These are phyloP conservation scores for Sebastes ruberrimus DNA, from an alignment of 2,797 vertebrate species.

Conservation along the genomic window DNA sequence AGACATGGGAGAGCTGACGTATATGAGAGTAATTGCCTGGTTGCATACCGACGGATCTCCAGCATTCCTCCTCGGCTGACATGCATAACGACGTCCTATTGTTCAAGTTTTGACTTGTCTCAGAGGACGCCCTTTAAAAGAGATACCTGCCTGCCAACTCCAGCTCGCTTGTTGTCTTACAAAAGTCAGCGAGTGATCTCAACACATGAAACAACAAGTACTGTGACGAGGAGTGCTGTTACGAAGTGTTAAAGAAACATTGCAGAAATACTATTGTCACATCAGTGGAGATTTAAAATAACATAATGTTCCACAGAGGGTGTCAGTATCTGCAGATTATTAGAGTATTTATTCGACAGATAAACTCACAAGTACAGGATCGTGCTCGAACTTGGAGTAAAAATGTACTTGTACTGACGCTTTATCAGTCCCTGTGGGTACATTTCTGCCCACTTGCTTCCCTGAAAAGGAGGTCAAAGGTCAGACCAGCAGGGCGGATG, in stretches of 20 bases:
- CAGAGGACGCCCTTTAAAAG: constrained; percentile 60
- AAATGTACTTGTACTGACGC: not conserved
- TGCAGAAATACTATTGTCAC: not conserved
- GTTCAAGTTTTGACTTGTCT: constrained; percentile 79
- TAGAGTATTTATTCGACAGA: not conserved
- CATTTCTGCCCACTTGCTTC: not conserved
- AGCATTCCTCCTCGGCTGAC: constrained; percentile 77
- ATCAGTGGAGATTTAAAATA: not conserved
- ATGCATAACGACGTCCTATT: constrained; percentile 73
- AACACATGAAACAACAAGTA: constrained; percentile 67
- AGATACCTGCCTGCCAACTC: constrained; percentile 68
- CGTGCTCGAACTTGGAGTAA: not conserved
- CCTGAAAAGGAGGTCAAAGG: constrained; percentile 42
- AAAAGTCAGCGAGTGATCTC: constrained; percentile 50
- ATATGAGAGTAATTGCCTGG: constrained; percentile 72
- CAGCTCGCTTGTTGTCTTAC: constrained; percentile 42
- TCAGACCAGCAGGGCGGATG: constrained; percentile 11
- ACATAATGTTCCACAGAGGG: not conserved
- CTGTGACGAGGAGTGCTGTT: constrained; percentile 3
- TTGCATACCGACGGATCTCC: constrained; percentile 69
- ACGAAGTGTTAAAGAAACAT: constrained; percentile 8
- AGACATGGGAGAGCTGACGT: constrained; percentile 68
- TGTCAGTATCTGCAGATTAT: not conserved
- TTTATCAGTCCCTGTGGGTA: not conserved
- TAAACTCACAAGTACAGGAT: not conserved